Conservation (phyloP, 2,113 vertebrate genomes). For the Bungarus multicinctus region DNA sequence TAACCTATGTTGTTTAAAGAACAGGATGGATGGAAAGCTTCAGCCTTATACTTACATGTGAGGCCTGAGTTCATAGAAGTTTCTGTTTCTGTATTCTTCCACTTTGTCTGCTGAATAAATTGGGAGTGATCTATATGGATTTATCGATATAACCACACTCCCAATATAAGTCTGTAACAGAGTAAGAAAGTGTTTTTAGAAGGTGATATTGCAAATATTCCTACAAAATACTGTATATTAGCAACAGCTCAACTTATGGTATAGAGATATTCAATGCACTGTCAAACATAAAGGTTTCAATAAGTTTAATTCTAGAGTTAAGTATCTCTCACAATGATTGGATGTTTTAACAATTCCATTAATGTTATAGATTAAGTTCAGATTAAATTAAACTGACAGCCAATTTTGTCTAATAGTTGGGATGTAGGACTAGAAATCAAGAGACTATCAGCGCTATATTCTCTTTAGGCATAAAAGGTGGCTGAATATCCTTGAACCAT, state of each 20-base stretch:
- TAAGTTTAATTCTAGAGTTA: background rate
- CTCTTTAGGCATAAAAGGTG: background rate
- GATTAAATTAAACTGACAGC: background rate
- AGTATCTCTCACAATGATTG: background rate
- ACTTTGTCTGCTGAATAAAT: slow-evolving; percentile 97
- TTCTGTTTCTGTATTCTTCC: slow-evolving; percentile 97
- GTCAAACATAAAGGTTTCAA: background rate
- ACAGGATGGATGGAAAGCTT: slow-evolving; percentile 36
- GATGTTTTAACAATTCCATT: background rate
- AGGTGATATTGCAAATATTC: background rate
- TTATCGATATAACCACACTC: slow-evolving; percentile 97
- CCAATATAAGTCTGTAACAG: slow-evolving; percentile 92
- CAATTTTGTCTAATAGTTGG: background rate
- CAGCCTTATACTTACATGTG: slow-evolving; percentile 88
- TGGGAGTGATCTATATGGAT: slow-evolving; percentile 89
- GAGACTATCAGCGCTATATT: background rate
- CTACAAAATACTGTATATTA: slow-evolving; percentile 1
- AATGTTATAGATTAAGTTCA: background rate
- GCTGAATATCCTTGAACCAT: background rate
- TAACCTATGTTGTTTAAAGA: slow-evolving; percentile 2
- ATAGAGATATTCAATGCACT: background rate
- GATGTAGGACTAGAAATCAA: background rate
- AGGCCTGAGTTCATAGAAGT: slow-evolving; percentile 98
- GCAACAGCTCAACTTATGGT: background rate
- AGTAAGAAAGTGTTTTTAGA: slow-evolving; percentile 30